phyloP scores from a whole-genome alignment of 2,797 vertebrate genomes.

The Eleutherodactylus coqui region DNA sequence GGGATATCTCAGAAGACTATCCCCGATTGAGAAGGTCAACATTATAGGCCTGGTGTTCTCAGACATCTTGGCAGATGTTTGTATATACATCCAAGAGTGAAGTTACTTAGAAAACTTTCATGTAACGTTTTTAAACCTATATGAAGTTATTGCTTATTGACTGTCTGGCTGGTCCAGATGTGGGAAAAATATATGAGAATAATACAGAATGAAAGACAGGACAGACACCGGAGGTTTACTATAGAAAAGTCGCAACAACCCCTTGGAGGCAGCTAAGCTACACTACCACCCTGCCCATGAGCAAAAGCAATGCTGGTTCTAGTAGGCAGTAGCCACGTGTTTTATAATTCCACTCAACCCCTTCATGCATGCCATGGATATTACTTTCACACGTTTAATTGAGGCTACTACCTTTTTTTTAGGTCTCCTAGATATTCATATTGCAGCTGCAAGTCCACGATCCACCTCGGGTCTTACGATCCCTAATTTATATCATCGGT shows the following conservation, averaged over 20 bases:
- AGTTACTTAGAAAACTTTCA: not conserved
- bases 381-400: not conserved
- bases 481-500: no score
- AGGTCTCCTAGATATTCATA: no score
- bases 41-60: not conserved
- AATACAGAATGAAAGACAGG: not conserved
- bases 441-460: no score
- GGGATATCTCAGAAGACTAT: not conserved
- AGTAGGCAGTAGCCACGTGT: not conserved
- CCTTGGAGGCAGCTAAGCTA: not conserved
- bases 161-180: constrained; percentile 50
- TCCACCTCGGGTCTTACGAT: no score
- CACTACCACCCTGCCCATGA: not conserved
- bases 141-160: not conserved
- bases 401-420: not conserved
- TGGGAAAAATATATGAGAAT: not conserved
- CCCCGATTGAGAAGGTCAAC: not conserved
- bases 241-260: not conserved
- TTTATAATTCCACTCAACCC: no score
- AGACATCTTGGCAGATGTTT: not conserved
- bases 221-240: not conserved
- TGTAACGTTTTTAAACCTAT: not conserved
- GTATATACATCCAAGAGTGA: not conserved
- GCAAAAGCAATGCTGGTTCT: not conserved
- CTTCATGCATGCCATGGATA: not conserved